These are phyloP conservation scores for Caenorhabditis inopinata DNA, from an alignment of 1,140 invertebrate genomes.

Conservation along the genomic window DNA sequence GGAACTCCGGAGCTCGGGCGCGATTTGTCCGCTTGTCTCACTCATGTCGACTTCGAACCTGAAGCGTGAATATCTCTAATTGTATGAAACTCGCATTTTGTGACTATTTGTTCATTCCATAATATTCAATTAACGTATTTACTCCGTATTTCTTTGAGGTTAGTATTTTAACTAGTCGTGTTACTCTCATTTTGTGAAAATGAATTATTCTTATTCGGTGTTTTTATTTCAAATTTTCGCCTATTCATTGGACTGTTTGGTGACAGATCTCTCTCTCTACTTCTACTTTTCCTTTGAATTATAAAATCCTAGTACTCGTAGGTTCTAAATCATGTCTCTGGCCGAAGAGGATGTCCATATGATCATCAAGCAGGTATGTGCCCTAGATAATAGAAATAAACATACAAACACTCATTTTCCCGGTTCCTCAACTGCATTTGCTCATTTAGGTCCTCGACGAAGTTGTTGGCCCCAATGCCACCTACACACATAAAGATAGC, in stretches of 20 bases:
- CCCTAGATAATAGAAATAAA: too few species aligned
- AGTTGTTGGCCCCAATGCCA: slow-evolving; percentile 1
- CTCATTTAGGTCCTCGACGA: slow-evolving; percentile 37
- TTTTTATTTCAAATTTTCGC: too few species aligned
- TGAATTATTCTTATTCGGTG: background rate
- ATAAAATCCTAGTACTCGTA: background rate
- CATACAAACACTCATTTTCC: too few species aligned
- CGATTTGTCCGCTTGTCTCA: slow-evolving; percentile 54
- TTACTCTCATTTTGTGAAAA: background rate
- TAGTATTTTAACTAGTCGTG: background rate
- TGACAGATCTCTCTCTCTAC: background rate
- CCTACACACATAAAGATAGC: slow-evolving; percentile 33
- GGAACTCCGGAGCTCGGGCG: slow-evolving; percentile 56
- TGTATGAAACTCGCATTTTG: background rate
- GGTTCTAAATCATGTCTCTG: background rate
- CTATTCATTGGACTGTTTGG: too few species aligned
- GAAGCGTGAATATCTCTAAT: slow-evolving; percentile 49
- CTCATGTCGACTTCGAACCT: slow-evolving; percentile 62
- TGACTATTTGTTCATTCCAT: background rate
- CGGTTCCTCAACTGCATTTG: too few species aligned
- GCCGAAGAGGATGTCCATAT: slow-evolving; percentile 35
- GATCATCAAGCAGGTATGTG: slow-evolving; percentile 40
- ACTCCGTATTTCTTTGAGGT: background rate
- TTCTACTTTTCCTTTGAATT: background rate
- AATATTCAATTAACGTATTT: background rate